Base-by-base conservation (phyloP, 1,140 invertebrate species). In the Steinernema khuongi region DNA sequence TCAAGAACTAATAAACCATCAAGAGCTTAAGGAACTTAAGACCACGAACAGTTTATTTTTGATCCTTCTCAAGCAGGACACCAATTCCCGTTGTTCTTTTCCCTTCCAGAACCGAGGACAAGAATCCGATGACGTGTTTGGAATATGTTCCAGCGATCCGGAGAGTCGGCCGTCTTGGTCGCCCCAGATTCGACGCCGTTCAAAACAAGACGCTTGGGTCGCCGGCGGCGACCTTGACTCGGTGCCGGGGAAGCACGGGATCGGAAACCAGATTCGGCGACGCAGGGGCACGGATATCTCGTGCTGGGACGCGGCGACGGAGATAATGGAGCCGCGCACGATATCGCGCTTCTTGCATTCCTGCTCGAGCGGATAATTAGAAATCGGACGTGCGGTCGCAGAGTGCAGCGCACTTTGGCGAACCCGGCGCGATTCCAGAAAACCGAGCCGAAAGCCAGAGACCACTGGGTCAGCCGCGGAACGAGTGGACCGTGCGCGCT, bases 311-410 rank as follows among this genome's bases (percentile, higher is more conserved):
- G 26, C 36, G n/a, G n/a, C n/a, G n/a, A 41, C 36, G 36, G 36
- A 41, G 36, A 41, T 41, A 22, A 60, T 11, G 11, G 19, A 60
- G 11, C 19, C 22, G 50, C 26, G 50, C 14, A 26, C 4, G 2
- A 22, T 41, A 60, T 60, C 50, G 50, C n/a, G n/a, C 50, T 60
- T 60, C 50, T 60, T 60, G 11, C 50, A 26, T 7, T 7, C 11
- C 50, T n/a, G 50, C 50, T 60, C 50, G 50, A 26, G 50, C 50
- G 50, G 22, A 60, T 60, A 60, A 60, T 60, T 60, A 22, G 11
- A 26, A 60, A 22, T 17, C 50, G 11, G 14, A 22, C 50, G n/a
- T n/a, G 50, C 22, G 22, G 19, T 60, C 22, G 50, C 11, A 60
- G 26, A 60, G 50, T 60, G 50, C 50, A 26, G 26, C 50, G 22